These are phyloP conservation scores for Euglossa dilemma DNA, from an alignment of 1,140 invertebrate genomes.

Conservation along the genomic window DNA sequence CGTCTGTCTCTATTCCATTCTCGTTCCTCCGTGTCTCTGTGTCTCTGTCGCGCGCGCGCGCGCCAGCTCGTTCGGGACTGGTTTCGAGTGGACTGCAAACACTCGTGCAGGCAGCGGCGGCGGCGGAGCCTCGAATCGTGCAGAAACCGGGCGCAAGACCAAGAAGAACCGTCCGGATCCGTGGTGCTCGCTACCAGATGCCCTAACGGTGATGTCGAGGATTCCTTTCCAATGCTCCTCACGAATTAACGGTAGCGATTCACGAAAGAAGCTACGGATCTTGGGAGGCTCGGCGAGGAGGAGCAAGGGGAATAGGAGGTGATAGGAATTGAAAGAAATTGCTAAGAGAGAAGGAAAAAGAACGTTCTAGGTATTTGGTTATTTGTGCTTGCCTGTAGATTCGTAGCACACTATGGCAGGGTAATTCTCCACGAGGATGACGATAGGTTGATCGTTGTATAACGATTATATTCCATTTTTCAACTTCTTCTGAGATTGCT, in stretches of 20 bases:
- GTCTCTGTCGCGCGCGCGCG: slow-evolving; percentile 23
- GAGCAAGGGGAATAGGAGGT: too few relatives aligned
- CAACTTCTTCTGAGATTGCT: too few relatives aligned
- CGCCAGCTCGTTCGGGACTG: slow-evolving; percentile 71
- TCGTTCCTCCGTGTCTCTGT: background rate
- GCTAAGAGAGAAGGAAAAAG: fast-evolving
- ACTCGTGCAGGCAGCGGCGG: slow-evolving; percentile 59
- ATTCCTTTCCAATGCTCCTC: background rate
- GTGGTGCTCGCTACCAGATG: slow-evolving; percentile 14
- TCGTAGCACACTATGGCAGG: too few relatives aligned
- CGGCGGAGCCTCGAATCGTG: slow-evolving; percentile 50
- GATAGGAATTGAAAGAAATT: too few relatives aligned
- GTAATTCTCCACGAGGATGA: too few relatives aligned
- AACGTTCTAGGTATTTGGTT: too few relatives aligned
- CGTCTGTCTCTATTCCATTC: slow-evolving; percentile 47
- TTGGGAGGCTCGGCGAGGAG: too few relatives aligned
- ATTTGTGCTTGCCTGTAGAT: too few relatives aligned
- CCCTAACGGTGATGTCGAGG: background rate
- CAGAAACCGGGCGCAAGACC: slow-evolving; percentile 58
- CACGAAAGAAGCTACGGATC: too few relatives aligned
- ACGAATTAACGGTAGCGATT: background rate
- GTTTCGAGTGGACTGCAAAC: slow-evolving; percentile 73
- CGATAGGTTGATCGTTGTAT: too few relatives aligned
- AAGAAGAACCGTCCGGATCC: slow-evolving; percentile 51
- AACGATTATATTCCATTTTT: too few relatives aligned